Evolutionary conservation across 2,797 vertebrate genomes (phyloP), one percentile per base, ranked within the genome.

Genomic region (Chloroceryle inda): DNA sequence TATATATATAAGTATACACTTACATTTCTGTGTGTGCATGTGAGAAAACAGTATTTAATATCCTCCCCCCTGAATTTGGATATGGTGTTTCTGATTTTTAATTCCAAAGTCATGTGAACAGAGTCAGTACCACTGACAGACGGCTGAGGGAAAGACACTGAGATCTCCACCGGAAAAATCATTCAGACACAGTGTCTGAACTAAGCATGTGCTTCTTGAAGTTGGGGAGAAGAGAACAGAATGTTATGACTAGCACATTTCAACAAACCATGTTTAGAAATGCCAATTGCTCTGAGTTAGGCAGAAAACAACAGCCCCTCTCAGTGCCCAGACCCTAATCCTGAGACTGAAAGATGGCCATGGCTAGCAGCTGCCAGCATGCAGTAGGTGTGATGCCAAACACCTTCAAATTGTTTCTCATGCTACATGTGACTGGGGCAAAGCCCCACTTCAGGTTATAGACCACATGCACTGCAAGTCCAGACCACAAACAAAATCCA

Each of bases 201-300:
- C 74, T 88, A 91, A 92, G 38, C 79, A 92, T 93, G 91, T 20
- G 73, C 52, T 95, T 88, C 66, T 40, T 78, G 91, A 92, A 91
- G 73, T 21, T 86, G 76, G 58, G 75, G 40, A 91, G 79, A 88
- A 81, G 56, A 89, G 68, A 90, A 92, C 95, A 96, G 91, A 96
- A 96, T 96, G 95, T 96, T 97, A 79, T 93, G 96, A 82, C 95
- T 97, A 96, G 74, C 95, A 96, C 93, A 89, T 96, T 96, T 96
- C 86, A 94, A 90, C 77, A 90, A 88, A 72, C 67, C 80, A 37
- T 37, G 94, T 95, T 95, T 88, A 94, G 85, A 90, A 94, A 91
- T 95, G 92, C 62, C 94, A 89, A 9, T 97, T 95, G 52, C 88
- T 94, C n/a, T 80, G 83, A 96, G 75, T 71, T 95, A 90, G 64